Evolutionary conservation across 2,888 invertebrate species (phyloP), one percentile per base, ranked within the genome.

Genomic region (Cantharis lateralis): DNA sequence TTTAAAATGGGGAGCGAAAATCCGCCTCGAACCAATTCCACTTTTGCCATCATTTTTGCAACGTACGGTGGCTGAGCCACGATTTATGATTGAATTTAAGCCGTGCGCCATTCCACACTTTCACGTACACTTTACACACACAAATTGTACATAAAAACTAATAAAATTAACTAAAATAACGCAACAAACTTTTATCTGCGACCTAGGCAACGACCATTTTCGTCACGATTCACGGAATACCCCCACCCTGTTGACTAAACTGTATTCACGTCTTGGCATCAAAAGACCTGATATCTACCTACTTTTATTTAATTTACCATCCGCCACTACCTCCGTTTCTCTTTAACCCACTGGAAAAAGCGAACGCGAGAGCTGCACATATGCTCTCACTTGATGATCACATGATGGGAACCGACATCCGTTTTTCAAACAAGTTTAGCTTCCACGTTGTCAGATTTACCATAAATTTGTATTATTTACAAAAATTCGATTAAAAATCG

Each of bases 1-100:
- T 88, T 96, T 96, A 88, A 96, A 96, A 88, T 95, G 94, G 83
- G 96, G 95, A 86, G 96, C 93, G 88, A 96, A 96, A 86, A 96
- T 96, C 81, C 96, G 93, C 81, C 96, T 91, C 82, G 95, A 95
- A 78, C 96, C 96, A 89, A 95, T 94, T 78, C 88, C 88, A 73
- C 86, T 84, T 85, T 86, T 88, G 82, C 85, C 86, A 81, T 86
- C 88, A 77, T 81, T 84, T 87, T 89, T 90, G 81, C 89, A 86
- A 84, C 89, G 89, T 84, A 90, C 80, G 76, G 78, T 74, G 62
- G 78, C 78, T 72, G 87, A 83, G 82, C 85, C 84, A 81, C 89
- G 85, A 86, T 89, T 89, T 80, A 90, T 85, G 84, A 90, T 88
- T 70, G 93, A 90, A 85, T 89, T 90, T 84, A 90, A 87, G 82